Conservation (phyloP, 2,797 vertebrate genomes). For the Carcharodon carcharias region DNA sequence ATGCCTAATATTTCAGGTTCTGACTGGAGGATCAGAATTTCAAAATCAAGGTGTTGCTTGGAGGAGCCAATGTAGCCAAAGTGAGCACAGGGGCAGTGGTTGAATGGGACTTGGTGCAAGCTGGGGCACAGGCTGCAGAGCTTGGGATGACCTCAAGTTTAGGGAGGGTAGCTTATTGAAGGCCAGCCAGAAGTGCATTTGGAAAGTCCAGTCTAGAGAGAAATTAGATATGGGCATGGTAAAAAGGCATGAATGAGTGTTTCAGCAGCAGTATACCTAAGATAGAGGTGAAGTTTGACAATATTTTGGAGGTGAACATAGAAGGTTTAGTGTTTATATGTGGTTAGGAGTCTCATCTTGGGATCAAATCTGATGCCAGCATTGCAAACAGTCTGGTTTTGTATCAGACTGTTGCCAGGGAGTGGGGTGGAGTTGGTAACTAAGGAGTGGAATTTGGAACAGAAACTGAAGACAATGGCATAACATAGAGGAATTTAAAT, state of each 20-base stretch:
- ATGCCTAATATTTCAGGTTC: too few relatives aligned
- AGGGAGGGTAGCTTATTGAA: neutral
- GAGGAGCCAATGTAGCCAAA: too few relatives aligned
- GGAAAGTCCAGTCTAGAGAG: neutral
- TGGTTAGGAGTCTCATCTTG: neutral
- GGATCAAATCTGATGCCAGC: neutral
- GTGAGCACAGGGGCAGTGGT: too few relatives aligned
- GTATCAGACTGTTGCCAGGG: neutral
- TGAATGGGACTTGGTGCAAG: too few relatives aligned
- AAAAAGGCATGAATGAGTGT: neutral
- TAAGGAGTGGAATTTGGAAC: neutral
- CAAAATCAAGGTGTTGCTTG: too few relatives aligned
- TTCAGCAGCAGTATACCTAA: too few relatives aligned
- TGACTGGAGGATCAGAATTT: neutral
- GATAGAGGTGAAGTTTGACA: too few relatives aligned
- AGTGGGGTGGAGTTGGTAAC: neutral
- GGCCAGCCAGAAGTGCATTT: neutral
- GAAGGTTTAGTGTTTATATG: neutral
- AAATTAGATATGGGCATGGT: too few relatives aligned
- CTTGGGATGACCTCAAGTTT: neutral
- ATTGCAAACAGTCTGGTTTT: neutral
- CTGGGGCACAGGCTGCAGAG: neutral
- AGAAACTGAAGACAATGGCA: neutral
- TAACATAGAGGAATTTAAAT: neutral
- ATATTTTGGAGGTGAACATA: neutral